phyloP scores from a whole-genome alignment of 2,113 vertebrate genomes.

The Cryptomyrus ogoouensis region DNA sequence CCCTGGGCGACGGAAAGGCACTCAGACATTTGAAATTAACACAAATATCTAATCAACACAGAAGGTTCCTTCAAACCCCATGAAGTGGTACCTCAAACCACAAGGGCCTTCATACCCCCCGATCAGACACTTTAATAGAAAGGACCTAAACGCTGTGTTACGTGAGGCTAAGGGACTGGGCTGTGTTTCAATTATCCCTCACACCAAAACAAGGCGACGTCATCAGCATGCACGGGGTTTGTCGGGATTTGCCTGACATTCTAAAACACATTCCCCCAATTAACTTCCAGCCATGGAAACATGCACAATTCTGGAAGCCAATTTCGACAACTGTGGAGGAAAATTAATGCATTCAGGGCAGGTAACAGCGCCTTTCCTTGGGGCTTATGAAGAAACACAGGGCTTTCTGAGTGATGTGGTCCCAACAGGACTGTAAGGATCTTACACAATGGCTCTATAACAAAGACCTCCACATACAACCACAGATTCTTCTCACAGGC shows the following conservation, averaged over 20 bases:
- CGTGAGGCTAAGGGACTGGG: constrained; percentile 8
- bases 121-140: neutral
- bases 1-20: neutral
- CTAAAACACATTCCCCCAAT: constrained; percentile 37
- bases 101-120: neutral
- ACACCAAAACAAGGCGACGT: constrained; percentile 30
- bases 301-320: constrained; percentile 31
- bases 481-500: neutral
- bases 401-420: neutral
- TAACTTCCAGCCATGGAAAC: constrained; percentile 36
- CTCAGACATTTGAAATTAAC: neutral
- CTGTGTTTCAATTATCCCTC: constrained; percentile 19
- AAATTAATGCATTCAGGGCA: neutral
- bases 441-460: neutral
- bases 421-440: no score
- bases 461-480: neutral
- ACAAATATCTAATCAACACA: neutral
- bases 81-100: neutral
- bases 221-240: constrained; percentile 18
- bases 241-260: constrained; percentile 31
- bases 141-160: neutral
- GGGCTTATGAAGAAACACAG: neutral
- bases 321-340: neutral
- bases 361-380: neutral
- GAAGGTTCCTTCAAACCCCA: neutral